Conservation (phyloP, 2,888 invertebrate species). For the Pelosia muscerda region DNA sequence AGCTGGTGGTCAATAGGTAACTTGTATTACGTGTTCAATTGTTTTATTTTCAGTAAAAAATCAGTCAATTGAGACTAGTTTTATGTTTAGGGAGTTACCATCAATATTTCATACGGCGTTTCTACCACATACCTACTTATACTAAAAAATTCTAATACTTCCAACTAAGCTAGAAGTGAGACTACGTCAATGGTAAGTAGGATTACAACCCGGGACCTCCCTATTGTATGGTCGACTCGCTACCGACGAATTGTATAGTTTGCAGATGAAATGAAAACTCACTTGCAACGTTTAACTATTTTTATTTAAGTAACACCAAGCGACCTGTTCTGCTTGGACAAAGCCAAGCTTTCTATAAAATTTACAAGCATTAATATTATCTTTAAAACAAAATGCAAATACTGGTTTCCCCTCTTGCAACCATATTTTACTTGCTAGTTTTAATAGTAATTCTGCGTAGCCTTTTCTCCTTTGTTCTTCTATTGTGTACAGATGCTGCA, state of each 20-base stretch:
- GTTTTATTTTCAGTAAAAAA: too few species aligned
- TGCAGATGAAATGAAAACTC: neutral
- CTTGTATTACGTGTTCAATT: too few species aligned
- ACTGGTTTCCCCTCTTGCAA: slow-evolving; percentile 58
- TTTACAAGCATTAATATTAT: slow-evolving; percentile 59
- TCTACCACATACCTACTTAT: neutral
- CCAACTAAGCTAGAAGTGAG: too few species aligned
- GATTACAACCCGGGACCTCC: too few species aligned
- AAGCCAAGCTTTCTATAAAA: slow-evolving; percentile 67
- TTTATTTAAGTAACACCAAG: slow-evolving; percentile 54
- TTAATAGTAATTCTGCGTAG: slow-evolving; percentile 63
- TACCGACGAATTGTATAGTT: neutral
- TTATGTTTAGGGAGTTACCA: neutral
- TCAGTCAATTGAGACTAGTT: neutral
- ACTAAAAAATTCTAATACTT: too few species aligned
- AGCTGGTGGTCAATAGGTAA: neutral
- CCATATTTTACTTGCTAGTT: slow-evolving; percentile 60
- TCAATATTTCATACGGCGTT: neutral
- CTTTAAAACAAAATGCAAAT: slow-evolving; percentile 58
- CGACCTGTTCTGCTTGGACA: slow-evolving; percentile 36
- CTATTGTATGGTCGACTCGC: too few species aligned
- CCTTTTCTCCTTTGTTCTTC: slow-evolving; percentile 67
- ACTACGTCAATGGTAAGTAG: too few species aligned
- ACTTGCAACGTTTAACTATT: neutral
- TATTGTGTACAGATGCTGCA: slow-evolving; percentile 67